phyloP scores from a whole-genome alignment of 1,140 invertebrate species.

The Drosophila pachea region DNA sequence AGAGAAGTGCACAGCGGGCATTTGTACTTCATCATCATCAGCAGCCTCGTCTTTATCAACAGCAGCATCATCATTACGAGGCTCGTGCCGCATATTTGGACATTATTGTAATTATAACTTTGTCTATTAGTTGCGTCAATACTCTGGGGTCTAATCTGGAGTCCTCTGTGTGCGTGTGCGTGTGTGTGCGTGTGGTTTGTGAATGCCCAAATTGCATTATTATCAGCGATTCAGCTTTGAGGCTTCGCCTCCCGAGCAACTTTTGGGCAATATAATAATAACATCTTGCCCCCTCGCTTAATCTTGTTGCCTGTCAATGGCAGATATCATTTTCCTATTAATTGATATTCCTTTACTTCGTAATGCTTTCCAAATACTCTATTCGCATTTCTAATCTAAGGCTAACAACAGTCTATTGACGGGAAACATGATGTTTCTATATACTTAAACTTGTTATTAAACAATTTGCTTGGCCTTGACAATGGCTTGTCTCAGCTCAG shows the following conservation, averaged over 20 bases:
- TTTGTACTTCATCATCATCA: conserved; percentile 44
- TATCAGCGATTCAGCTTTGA: conserved; percentile 14
- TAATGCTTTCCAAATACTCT: too few relatives aligned
- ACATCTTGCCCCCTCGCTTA: too few relatives aligned
- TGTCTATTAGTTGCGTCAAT: conserved; percentile 36
- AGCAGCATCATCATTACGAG: conserved; percentile 10
- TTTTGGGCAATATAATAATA: too few relatives aligned
- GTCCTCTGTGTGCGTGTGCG: conserved; percentile 16
- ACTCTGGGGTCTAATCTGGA: conserved; percentile 28
- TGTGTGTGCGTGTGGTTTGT: not conserved
- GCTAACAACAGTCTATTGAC: too few relatives aligned
- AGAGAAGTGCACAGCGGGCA: conserved; percentile 29
- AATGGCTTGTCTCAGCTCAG: not conserved
- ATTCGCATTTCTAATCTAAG: too few relatives aligned
- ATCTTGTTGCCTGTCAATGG: too few relatives aligned
- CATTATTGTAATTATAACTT: conserved; percentile 29
- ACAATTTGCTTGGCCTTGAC: not conserved
- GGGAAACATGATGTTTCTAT: too few relatives aligned
- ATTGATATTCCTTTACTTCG: too few relatives aligned
- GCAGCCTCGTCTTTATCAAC: conserved; percentile 21
- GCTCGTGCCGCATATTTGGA: not conserved
- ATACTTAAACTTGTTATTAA: not conserved
- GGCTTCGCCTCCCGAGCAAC: not conserved
- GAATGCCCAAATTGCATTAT: conserved; percentile 39
- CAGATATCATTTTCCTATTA: too few relatives aligned